Evolutionary conservation across 2,113 vertebrate genomes (phyloP).

Genomic region (Rhabdomys dilectus): DNA sequence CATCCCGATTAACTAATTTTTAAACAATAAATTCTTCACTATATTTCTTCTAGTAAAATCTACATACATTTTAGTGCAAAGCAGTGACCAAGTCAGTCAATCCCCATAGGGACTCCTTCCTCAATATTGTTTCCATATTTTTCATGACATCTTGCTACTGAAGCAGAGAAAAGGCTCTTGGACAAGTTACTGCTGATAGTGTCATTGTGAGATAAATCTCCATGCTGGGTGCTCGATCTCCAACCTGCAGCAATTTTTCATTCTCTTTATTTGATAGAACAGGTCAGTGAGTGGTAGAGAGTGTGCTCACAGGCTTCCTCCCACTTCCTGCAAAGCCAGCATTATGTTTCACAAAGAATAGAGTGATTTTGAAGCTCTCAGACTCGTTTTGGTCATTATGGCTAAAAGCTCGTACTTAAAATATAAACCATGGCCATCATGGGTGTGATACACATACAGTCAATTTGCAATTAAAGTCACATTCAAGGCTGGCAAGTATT

Average conservation of each 20-base stretch:
- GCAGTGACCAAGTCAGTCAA: neutral
- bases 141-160: neutral
- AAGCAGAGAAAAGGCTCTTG: neutral
- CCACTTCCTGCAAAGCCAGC: neutral
- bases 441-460: neutral
- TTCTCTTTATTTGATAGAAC: neutral
- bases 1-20: neutral
- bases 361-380: neutral
- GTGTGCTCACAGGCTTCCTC: neutral
- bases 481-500: neutral
- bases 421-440: neutral
- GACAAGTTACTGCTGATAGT: neutral
- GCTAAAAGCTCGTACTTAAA: neutral
- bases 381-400: neutral
- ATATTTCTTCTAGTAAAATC: neutral
- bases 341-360: neutral
- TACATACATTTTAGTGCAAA: neutral
- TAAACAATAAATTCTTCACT: neutral
- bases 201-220: neutral
- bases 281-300: neutral
- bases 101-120: neutral
- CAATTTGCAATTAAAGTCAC: slow-evolving; percentile 7
- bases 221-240: neutral
- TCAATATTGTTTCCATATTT: neutral
- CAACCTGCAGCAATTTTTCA: neutral